Percentiles rank a stretch among this genome's conserved stretches.
These are phyloP conservation scores for Sphaerodactylus townsendi DNA, from an alignment of 2,113 vertebrate species.

Conservation along the genomic window DNA sequence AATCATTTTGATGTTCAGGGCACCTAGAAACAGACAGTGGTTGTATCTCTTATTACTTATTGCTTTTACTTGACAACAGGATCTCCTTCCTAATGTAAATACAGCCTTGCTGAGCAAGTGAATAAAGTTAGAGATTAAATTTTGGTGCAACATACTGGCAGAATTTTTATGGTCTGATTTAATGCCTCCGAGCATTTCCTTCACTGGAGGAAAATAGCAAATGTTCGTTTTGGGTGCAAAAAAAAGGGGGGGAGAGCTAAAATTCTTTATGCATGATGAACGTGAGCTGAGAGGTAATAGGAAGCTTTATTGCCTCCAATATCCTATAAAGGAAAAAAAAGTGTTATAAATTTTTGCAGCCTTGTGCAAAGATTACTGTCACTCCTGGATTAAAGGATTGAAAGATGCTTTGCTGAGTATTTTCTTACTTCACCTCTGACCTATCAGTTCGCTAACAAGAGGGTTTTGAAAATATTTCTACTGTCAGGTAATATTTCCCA, in stretches of 20 bases:
- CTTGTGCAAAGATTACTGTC: not conserved
- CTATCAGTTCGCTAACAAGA: not conserved
- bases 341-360: not conserved
- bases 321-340: not conserved
- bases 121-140: not conserved
- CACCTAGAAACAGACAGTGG: not conserved
- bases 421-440: not conserved
- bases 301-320: constrained; percentile 2
- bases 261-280: not conserved
- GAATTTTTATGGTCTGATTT: not conserved
- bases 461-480: not conserved
- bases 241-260: not conserved
- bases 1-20: not conserved
- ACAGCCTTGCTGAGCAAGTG: not conserved
- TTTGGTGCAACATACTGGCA: not conserved
- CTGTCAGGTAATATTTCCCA: not conserved
- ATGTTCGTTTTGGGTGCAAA: not conserved
- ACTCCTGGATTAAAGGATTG: not conserved
- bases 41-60: not conserved
- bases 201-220: not conserved
- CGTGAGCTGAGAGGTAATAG: not conserved
- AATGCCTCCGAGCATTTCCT: not conserved
- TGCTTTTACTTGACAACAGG: not conserved
- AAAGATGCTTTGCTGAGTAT: not conserved
- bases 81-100: constrained; percentile 1